Evolutionary conservation across 1,140 invertebrate species (phyloP).

Genomic region (Scylla paramamosain): DNA sequence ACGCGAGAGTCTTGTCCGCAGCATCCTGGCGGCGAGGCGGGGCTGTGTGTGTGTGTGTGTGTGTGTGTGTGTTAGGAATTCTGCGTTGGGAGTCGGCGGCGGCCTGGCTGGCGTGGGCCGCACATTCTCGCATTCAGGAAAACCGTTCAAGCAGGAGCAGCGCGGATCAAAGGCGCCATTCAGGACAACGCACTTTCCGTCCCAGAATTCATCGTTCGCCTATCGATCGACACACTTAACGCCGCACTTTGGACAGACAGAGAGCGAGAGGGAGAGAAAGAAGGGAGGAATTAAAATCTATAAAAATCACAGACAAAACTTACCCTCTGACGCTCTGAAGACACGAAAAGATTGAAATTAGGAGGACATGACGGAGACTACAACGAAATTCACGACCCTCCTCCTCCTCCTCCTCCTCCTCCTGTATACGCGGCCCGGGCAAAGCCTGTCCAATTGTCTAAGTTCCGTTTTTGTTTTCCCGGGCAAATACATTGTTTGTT

Average conservation of each 20-base stretch:
- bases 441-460: conserved; percentile 54
- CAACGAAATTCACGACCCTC: background rate
- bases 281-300: background rate
- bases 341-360: background rate
- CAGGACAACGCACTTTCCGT: conserved; percentile 59
- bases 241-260: background rate
- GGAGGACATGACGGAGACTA: background rate
- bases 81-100: background rate
- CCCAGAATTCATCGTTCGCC: conserved; percentile 37
- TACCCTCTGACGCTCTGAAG: too few species aligned
- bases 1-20: background rate
- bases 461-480: conserved; percentile 63
- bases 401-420: background rate
- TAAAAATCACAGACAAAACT: background rate
- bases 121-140: conserved; percentile 40
- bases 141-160: conserved; percentile 49
- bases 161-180: conserved; percentile 59
- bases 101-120: background rate
- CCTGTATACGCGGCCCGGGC: too few species aligned
- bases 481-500: conserved; percentile 73
- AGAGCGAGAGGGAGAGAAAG: background rate
- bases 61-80: background rate
- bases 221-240: conserved; percentile 24
- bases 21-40: background rate
- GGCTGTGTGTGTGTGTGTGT: background rate